Evolutionary conservation across 2,797 vertebrate species (phyloP), one percentile per base, ranked within the genome.

Genomic region (Lophius americanus): DNA sequence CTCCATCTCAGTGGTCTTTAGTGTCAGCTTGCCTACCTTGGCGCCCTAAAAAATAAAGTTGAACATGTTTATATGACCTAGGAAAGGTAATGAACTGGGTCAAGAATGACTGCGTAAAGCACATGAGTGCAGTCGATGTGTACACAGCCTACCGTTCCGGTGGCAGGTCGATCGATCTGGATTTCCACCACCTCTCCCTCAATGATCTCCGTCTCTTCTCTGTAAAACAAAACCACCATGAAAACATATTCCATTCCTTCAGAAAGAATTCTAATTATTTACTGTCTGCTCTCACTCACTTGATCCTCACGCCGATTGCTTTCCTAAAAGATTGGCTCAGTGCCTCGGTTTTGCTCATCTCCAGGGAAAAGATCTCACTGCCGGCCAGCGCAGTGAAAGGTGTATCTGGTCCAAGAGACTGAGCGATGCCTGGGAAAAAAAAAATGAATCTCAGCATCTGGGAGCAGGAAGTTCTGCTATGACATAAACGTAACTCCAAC

Each of bases 141-240:
- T 38, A 38, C 4, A 47, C 46, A 67, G 84, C 94, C 78, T 84
- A 98, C 96, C 11, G 96, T 96, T 89, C 96, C 96, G 1, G 96
- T 98, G 3, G 96, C 96, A 0, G 97, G 97, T 48, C 97, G 91
- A 57, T 98, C 97, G 7, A 98, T 98, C 86, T 98, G 97, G 81
- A 98, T 96, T 84, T 98, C 97, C 36, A 98, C 97, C 78, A 98
- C 97, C 55, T 98, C 97, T n/a, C 97, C 97, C 83, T 98, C 97
- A 10, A 98, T 98, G 60, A 98, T 98, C 87, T 98, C 97, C 0
- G 96, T 97, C 88, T 98, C 97, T 55, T 98, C 97, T 84, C 97
- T 98, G 73, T 32, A 43, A 73, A 70, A 43, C 61, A 79, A 70
- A 58, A 2, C 43, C 57, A 53, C 44, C 12, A 11, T 68, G 14